Base-by-base conservation (phyloP, 2,888 invertebrate genomes). In the Cephus spinipes region DNA sequence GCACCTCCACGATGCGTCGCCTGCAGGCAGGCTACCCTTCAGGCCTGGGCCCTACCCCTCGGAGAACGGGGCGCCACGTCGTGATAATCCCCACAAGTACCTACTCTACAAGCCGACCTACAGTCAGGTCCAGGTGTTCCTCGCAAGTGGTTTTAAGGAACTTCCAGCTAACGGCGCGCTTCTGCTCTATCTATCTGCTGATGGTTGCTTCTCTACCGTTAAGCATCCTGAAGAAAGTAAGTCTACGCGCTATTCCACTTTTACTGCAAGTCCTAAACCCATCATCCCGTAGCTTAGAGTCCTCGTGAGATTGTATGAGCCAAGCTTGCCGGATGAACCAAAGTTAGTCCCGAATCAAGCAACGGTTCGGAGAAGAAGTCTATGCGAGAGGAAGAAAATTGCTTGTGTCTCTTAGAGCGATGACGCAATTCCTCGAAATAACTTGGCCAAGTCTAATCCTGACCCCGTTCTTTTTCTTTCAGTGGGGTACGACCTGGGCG, bases 21-120 rank as follows among this genome's bases (percentile, higher is more conserved):
- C 95, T 87, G 94, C 95, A 11, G 95, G 95, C 71, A 92, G 95
- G 85, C 93, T 94, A 86, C 95, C 95, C 85, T 92, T 93, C 81
- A 86, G 90, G 85, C 91, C 91, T 55, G 93, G 93, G 68, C 92
- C 93, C 76, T 94, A 94, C 87, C 93, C 93, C 33, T 90, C 94
- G 87, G 96, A 96, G 91, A 96, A 96, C 91, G 96, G 96, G 68
- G 95, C 95, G 78, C 92, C 93, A 79, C 94, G 95, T 90, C 93
- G 97, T 88, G 97, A 97, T 92, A 99, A 98, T 93, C 98, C 98
- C 71, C 98, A 98, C 93, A 99, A 99, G 93, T 98, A 98, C 93
- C 94, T 99, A 86, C 94, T 99, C 86, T 99, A 97, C 93, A 98
- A 98, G 92, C 99, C 99, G 79, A 97, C 98, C 76, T 95, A 98